Evolutionary conservation across 1,140 invertebrate species (phyloP), one percentile per base, ranked within the genome.

Genomic region (Lasaia peninsularis): DNA sequence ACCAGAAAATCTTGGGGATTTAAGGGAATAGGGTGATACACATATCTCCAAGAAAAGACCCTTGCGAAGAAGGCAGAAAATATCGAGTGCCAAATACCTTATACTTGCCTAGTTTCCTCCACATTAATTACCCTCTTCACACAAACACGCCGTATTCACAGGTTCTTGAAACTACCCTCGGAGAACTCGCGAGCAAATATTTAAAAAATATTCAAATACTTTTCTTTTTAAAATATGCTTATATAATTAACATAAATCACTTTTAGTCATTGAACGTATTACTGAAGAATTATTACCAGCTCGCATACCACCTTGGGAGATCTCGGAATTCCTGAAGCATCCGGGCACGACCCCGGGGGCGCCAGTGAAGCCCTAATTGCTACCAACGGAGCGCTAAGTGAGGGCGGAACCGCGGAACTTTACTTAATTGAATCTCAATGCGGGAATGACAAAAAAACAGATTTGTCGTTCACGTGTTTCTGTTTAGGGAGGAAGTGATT

Each of bases 211-310:
- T n/a, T n/a, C n/a, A n/a, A n/a, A n/a, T n/a, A n/a, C n/a, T n/a
- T n/a, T n/a, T n/a, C n/a, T n/a, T n/a, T n/a, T n/a, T n/a, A n/a
- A n/a, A n/a, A n/a, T n/a, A n/a, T n/a, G n/a, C n/a, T n/a, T n/a
- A n/a, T n/a, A n/a, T n/a, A 75, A 71, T 75, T 67, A 60, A 49
- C 33, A 51, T 68, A 55, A 56, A 62, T 68, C 67, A 71, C 65
- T 80, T 80, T 80, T 75, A 78, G 75, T 84, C 75, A 71, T 62
- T 59, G 62, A 62, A 61, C 61, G 62, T 73, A 65, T 70, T 62
- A 72, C 52, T 65, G 63, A 65, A 65, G 56, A 65, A 62, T 84
- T 81, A 84, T 86, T 82, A 84, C 80, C 76, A 71, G 76, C 68
- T 64, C 51, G 71, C 79, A 83, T 81, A 71, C 67, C 78, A 40